phyloP scores from a whole-genome alignment of 2,113 vertebrate species.

The Isichthys henryi region DNA sequence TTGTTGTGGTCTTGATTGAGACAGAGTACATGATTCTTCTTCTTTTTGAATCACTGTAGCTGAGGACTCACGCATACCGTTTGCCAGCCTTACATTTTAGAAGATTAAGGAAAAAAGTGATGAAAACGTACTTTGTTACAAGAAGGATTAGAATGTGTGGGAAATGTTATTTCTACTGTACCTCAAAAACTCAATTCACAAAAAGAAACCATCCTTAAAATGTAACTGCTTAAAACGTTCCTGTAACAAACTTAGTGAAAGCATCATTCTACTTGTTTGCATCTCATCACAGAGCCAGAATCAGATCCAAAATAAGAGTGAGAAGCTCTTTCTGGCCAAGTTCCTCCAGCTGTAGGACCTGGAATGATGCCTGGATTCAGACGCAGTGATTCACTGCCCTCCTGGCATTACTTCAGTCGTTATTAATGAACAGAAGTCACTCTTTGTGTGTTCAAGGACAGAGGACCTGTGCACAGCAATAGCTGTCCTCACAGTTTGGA shows the following conservation, averaged over 20 bases:
- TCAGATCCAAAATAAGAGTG: background rate
- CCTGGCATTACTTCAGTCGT: background rate
- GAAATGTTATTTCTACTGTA: background rate
- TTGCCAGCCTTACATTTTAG: background rate
- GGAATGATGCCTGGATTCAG: background rate
- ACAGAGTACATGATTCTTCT: too few species aligned
- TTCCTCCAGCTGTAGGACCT: background rate
- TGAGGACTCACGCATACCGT: too few species aligned
- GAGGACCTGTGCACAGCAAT: background rate
- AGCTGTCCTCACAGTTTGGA: background rate
- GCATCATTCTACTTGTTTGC: background rate
- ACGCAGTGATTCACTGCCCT: background rate
- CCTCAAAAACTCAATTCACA: background rate
- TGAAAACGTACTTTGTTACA: background rate
- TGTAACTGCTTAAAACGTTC: too few species aligned
- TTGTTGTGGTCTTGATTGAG: too few species aligned
- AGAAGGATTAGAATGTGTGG: background rate
- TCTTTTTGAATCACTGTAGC: too few species aligned
- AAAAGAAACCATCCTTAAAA: background rate
- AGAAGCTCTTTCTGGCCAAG: background rate
- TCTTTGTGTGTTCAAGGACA: background rate
- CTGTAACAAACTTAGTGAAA: background rate
- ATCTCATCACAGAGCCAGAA: background rate
- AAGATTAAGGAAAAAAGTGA: background rate
- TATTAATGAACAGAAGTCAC: constrained; percentile 1